phyloP scores from a whole-genome alignment of 2,888 invertebrate species.

The Orthonychiurus folsomi region DNA sequence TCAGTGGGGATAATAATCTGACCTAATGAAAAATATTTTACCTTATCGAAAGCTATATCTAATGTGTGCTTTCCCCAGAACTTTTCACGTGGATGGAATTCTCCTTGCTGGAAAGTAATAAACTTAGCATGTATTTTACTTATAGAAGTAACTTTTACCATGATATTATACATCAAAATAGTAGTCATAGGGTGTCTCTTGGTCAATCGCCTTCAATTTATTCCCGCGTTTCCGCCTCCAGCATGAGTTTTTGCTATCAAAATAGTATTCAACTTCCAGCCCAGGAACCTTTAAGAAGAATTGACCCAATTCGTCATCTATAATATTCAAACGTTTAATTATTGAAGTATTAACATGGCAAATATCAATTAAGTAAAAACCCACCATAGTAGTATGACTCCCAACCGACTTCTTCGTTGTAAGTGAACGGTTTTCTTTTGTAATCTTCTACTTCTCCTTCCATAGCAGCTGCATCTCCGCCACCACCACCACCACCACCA shows the following conservation, averaged over 20 bases:
- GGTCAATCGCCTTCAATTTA: not conserved
- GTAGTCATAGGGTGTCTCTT: not conserved
- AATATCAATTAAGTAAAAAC: too few species aligned
- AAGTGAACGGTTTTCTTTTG: too few species aligned
- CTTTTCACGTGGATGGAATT: not conserved
- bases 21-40: too few species aligned
- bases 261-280: constrained; percentile 22
- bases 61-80: not conserved
- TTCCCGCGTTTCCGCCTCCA: not conserved
- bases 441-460: too few species aligned
- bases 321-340: too few species aligned
- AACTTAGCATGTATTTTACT: too few species aligned
- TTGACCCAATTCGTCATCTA: constrained; percentile 21
- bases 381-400: constrained; percentile 4
- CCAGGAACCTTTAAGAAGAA: constrained; percentile 19
- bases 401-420: not conserved
- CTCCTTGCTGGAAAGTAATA: too few species aligned
- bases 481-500: not conserved
- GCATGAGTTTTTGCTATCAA: constrained; percentile 4
- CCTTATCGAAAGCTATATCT: too few species aligned
- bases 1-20: too few species aligned
- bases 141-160: too few species aligned
- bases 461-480: too few species aligned
- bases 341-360: too few species aligned
- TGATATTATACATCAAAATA: not conserved